Evolutionary conservation across 2,113 vertebrate genomes (phyloP), one percentile per base, ranked within the genome.

Genomic region (Myocastor coypus): DNA sequence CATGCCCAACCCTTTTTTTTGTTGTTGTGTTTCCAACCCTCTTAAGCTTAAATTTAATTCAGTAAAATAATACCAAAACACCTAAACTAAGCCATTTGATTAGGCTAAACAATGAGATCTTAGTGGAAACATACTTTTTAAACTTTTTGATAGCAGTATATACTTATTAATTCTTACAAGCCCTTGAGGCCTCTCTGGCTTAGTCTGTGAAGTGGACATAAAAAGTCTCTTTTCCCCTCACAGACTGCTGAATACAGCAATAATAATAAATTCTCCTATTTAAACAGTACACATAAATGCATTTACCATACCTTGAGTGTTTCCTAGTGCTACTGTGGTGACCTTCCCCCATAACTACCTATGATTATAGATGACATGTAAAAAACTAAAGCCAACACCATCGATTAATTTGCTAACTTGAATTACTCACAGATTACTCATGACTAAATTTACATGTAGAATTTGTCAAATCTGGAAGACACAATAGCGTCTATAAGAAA

Each of bases 371-470:
- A 68, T 57, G 57, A 34, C 69, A 81, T 73, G 37, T 89, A 40
- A 97, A 97, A 96, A 90, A 30, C 11, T 82, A 93, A 95, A 83
- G 37, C 42, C 16, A 77, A 82, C 32, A 19, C 63, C 94, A 94
- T 59, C 78, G 73, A 5, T 69, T 81, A 91, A 85, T 57, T 42
- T 75, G 40, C 40, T 88, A 89, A 95, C 80, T 90, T 69, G 16
- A 95, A 89, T 85, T 89, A 69, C 30, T 26, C 64, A 11, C 80
- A 83, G 40, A 19, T 77, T 94, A 69, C 5, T 69, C 13, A 75
- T 77, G 7, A 73, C 17, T 78, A 24, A 88, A 94, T 80, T 63
- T 50, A 61, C 11, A 93, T 63, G 20, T 30, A 86, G 61, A 32
- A 87, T 63, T 1, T 92, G 46, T 90, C 81, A 95, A 92, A 91